Evolutionary conservation across 1,140 invertebrate genomes (phyloP).

Genomic region (Drosophila sproati): DNA sequence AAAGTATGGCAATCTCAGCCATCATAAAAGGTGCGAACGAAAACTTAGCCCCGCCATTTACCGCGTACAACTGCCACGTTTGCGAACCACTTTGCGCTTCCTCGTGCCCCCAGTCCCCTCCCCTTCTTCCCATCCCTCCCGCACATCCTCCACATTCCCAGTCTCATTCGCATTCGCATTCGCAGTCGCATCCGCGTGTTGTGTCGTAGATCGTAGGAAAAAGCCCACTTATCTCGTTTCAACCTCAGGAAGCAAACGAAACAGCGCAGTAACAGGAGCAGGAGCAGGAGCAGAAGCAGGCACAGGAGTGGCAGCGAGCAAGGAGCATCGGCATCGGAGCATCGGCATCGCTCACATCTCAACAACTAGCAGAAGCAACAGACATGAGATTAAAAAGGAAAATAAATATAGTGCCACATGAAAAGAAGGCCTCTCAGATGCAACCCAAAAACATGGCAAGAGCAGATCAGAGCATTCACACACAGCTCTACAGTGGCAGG

Average conservation of each 20-base stretch:
- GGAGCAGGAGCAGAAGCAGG: neutral
- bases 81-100: neutral
- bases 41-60: constrained; percentile 58
- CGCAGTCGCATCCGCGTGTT: constrained; percentile 39
- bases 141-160: too few species aligned
- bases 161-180: neutral
- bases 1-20: constrained; percentile 66
- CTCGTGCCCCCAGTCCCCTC: constrained; percentile 14
- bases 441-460: constrained; percentile 29
- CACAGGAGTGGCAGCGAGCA: constrained; percentile 1
- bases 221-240: constrained; percentile 73
- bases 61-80: constrained; percentile 17
- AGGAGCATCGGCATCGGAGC: constrained; percentile 37
- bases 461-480: neutral
- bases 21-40: constrained; percentile 76
- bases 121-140: too few species aligned
- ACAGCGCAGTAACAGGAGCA: constrained; percentile 12
- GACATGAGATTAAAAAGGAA: constrained; percentile 67
- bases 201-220: constrained; percentile 62
- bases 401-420: constrained; percentile 73
- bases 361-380: constrained; percentile 36
- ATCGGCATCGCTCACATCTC: constrained; percentile 60
- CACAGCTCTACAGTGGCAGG: too few species aligned
- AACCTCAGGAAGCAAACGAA: constrained; percentile 61
- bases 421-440: constrained; percentile 58